These are phyloP conservation scores for Brevimyrus niger DNA, from an alignment of 2,113 vertebrate species.

Conservation along the genomic window DNA sequence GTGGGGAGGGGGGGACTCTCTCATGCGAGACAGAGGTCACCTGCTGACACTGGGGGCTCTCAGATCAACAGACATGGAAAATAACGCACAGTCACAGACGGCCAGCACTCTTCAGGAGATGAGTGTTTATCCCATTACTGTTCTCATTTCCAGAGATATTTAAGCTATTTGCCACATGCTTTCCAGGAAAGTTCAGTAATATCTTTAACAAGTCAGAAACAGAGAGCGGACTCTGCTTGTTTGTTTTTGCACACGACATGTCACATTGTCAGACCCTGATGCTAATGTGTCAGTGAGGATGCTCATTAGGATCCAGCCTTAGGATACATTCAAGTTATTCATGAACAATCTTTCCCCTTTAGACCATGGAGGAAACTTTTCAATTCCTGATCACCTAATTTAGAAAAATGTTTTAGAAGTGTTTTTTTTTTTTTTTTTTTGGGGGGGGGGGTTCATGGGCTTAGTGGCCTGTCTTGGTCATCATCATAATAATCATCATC, in stretches of 20 bases:
- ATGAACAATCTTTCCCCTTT: not conserved
- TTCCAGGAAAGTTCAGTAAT: not conserved
- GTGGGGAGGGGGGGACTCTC: not conserved
- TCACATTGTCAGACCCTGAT: not conserved
- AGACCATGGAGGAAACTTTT: not conserved
- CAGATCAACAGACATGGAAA: not conserved
- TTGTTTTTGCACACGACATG: not conserved
- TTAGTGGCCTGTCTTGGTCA: not conserved
- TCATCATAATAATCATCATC: not conserved
- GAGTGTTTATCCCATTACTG: not conserved
- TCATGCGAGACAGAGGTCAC: conserved; percentile 30
- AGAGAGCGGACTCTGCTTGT: not conserved
- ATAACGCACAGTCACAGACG: not conserved
- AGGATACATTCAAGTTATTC: not conserved
- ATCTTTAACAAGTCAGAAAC: not conserved
- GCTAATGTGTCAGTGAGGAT: not conserved
- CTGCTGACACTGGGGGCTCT: not conserved
- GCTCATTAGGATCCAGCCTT: not conserved
- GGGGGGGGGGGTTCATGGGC: not conserved
- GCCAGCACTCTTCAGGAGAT: not conserved
- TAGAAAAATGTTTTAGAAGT: not conserved
- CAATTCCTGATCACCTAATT: not conserved
- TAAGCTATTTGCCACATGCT: conserved; percentile 7
- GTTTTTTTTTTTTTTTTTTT: too few relatives aligned
- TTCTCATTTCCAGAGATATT: not conserved